Base-by-base conservation (phyloP, 1,140 invertebrate species). In the Antheraea mylitta region DNA sequence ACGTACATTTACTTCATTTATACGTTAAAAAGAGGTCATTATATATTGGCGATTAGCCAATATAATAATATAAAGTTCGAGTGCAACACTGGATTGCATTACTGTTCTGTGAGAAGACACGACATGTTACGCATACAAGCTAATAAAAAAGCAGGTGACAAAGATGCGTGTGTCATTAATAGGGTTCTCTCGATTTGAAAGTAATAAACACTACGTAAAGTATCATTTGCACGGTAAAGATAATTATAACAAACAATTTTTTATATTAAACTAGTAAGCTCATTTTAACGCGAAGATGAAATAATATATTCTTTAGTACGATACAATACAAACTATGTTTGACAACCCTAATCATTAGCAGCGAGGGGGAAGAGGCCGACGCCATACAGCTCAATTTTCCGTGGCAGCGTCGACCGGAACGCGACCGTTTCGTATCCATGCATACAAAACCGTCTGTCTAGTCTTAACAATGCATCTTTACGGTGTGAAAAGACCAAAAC, bases 91-190 rank as follows among this genome's bases (percentile, higher is more conserved):
- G n/a, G 22, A 22, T 16, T 61, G 18, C 60, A 61, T 65, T 67
- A 60, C 64, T n/a, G 62, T 67, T 73, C 70, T 73, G 69, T 64
- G 62, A 48, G 66, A 78, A 74, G 78, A 70, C 7, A 7, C 1
- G 6, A n/a, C 45, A 53, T 16, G 45, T 53, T 53, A 53, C 69
- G 61, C 69, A 77, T 66, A 72, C 79, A 84, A 53, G 79, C 81
- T 85, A 87, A 86, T 84, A 80, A 87, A 77, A n/a, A 77, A 82
- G 86, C 87, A 87, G 86, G 87, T 91, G 89, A 89, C 86, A 88
- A 87, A 86, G 81, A 82, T 81, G 86, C 83, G 86, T 89, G 86
- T 85, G 83, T 89, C 85, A 89, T 85, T 87, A 42, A 42, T 81
- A 75, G 80, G 75, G 66, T 30, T 30, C 4, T 30, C 22, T 30